Evolutionary conservation across 2,113 vertebrate genomes (phyloP), one percentile per base, ranked within the genome.

Genomic region (Bufo bufo): DNA sequence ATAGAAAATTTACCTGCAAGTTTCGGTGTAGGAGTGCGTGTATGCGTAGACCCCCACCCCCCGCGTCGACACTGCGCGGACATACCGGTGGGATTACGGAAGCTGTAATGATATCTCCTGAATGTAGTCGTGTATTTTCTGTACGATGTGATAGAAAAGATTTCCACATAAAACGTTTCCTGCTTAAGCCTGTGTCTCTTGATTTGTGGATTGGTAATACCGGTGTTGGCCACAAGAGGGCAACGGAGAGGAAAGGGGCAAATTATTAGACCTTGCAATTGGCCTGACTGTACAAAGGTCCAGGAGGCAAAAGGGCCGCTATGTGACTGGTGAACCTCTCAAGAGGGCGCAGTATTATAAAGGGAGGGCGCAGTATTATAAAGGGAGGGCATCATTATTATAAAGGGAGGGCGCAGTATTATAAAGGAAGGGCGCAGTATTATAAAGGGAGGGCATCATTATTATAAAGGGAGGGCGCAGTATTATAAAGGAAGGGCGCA

Each of bases 121-220:
- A 56, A 2, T 69, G 85, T 86, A 69, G 75, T 19, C 3, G 4
- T 45, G 19, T 71, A 58, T 54, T 81, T 81, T 87, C 86, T 87
- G 78, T 82, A 87, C 33, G 16, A n/a, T 81, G 63, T 59, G 47
- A 43, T 87, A 87, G 86, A 66, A 19, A 58, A 79, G 54, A 87
- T 72, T 81, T 87, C 78, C 77, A 87, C 86, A 87, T 87, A 82
- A 87, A 63, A 87, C 77, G 71, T 87, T 87, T 87, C 77, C 86
- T 87, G 86, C 86, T 87, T 87, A 81, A 69, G 17, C 14, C 6
- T 79, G 5, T 79, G 74, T 79, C 74, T 86, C 33, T 54, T 23
- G n/a, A 3, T 56, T 54, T 66, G 43, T 65, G 19, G 63, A 6
- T 63, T 52, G 75, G 20, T 54, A 6, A 20, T 78, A 54, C 1